Evolutionary conservation across 2,888 invertebrate species (phyloP), one percentile per base, ranked within the genome.

Genomic region (Oligia fasciuncula): DNA sequence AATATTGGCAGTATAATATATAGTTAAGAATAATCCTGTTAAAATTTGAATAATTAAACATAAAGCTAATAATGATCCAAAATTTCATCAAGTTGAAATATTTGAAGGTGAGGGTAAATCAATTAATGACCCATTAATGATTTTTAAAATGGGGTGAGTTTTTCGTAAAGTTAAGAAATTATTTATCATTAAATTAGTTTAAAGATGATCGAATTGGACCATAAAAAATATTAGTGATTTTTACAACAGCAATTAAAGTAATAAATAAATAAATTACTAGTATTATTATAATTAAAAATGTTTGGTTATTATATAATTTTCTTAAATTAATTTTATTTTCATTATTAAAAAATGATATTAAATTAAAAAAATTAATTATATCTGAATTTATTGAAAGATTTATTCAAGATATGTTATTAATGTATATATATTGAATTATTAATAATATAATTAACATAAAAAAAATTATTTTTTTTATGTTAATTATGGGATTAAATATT

Each of bases 21-120:
- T 97, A 0, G 98, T 97, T 96, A 98, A 92, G 93, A 98, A 97
- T 92, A 98, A 88, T 67, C 98, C 98, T 49, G 98, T 97, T 78
- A 97, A 83, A 95, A 98, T 97, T 97, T 98, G 98, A 80, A 97
- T 96, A 79, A 97, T 94, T 97, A 98, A 94, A 89, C 97, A 97
- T 93, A 98, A 81, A 68, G 97, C 97, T 96, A 98, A 88, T 90
- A 98, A 87, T 0, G 98, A 98, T 11, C 98, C 98, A 95, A 98
- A 98, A 94, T 98, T 98, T 97, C 98, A 98, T 97, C 97, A 97
- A 60, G 94, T 85, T 67, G 97, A 97, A 93, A 98, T 97, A 96
- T 97, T 98, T 49, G 97, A 94, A 0, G 98, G 97, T 0, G 97
- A 93, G 0, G 98, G 98, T 88, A 98, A 86, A 89, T 97, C 97